These are phyloP conservation scores for Laterallus jamaicensis DNA, from an alignment of 2,113 vertebrate genomes.

Conservation along the genomic window DNA sequence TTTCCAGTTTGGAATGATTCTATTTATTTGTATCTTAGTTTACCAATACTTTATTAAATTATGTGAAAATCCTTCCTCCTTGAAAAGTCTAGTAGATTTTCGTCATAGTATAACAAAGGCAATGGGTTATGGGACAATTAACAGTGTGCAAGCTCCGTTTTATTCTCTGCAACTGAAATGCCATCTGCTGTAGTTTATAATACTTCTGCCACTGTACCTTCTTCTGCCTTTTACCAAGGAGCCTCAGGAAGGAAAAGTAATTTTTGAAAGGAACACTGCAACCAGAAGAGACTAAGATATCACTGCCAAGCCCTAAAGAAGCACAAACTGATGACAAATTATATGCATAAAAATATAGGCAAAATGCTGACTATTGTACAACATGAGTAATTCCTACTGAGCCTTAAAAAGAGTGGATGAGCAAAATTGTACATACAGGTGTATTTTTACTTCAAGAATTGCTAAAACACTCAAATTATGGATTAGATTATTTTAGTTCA, in stretches of 20 bases:
- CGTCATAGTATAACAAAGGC: background rate
- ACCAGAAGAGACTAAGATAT: slow-evolving; percentile 12
- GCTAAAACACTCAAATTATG: background rate
- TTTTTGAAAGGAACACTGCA: slow-evolving; percentile 5
- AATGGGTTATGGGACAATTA: background rate
- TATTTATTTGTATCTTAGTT: background rate
- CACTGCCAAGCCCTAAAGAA: slow-evolving; percentile 2
- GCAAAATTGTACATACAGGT: background rate
- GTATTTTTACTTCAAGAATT: background rate
- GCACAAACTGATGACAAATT: slow-evolving; percentile 16
- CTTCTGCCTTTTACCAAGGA: slow-evolving; percentile 1
- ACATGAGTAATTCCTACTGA: background rate
- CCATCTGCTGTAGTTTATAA: slow-evolving; percentile 4
- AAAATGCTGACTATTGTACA: slow-evolving; percentile 27
- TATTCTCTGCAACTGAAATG: background rate
- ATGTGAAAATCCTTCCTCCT: background rate
- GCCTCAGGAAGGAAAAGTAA: background rate
- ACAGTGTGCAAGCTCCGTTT: background rate
- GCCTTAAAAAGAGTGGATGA: background rate
- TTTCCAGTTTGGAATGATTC: background rate
- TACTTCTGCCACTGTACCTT: background rate
- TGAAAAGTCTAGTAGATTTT: background rate
- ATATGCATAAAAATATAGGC: slow-evolving; percentile 7
- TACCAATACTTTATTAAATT: background rate
- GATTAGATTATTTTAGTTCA: background rate